phyloP scores from a whole-genome alignment of 2,888 invertebrate species.

The Limnephilus marmoratus region DNA sequence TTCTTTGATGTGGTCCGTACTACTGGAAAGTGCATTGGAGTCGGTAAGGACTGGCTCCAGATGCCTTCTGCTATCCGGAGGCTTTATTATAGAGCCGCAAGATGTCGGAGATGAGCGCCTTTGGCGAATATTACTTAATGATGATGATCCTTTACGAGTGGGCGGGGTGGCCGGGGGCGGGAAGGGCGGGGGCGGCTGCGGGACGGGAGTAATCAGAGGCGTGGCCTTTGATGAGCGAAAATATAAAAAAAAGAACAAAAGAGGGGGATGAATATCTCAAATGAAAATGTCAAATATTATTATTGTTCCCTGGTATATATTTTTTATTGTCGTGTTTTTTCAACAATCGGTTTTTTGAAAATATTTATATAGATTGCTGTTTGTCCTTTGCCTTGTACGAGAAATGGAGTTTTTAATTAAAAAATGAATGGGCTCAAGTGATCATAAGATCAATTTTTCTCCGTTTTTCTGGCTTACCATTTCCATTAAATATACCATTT shows the following conservation, averaged over 20 bases:
- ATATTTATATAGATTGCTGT: not conserved
- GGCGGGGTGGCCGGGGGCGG: not conserved
- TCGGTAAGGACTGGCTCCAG: constrained; percentile 27
- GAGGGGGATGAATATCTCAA: constrained; percentile 50
- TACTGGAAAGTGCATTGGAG: constrained; percentile 31
- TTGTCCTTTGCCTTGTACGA: not conserved
- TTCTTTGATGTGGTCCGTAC: not conserved
- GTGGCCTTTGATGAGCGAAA: constrained; percentile 53
- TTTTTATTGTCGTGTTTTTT: not conserved
- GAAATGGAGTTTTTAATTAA: not conserved
- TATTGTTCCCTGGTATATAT: not conserved
- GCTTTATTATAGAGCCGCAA: constrained; percentile 45
- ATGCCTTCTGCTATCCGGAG: constrained; percentile 40
- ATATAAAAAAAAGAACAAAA: constrained; percentile 46
- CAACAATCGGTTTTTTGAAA: not conserved
- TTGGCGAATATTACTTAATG: constrained; percentile 58
- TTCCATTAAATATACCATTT: not conserved
- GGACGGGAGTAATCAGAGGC: constrained; percentile 52
- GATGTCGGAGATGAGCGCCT: constrained; percentile 53
- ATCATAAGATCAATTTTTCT: not conserved
- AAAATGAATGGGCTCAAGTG: not conserved
- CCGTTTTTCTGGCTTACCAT: not conserved
- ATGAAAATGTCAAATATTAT: constrained; percentile 46
- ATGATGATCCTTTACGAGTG: constrained; percentile 46
- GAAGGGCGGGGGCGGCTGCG: not conserved